These are phyloP conservation scores for Enteromius afrohamiltoni DNA, from an alignment of 2,797 vertebrate species.

Conservation along the genomic window DNA sequence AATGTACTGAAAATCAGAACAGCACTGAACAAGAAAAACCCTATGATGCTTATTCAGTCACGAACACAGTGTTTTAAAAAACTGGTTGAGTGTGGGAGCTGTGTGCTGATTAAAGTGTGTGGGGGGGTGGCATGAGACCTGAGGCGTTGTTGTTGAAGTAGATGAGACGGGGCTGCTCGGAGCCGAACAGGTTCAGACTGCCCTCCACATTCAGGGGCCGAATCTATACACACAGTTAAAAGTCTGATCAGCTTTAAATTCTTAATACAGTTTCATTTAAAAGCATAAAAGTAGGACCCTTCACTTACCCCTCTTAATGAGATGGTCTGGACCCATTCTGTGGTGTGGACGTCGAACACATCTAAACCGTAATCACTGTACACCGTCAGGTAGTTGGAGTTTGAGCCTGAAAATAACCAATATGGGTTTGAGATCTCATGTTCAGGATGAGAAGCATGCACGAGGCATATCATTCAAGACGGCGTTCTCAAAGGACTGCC, in stretches of 20 bases:
- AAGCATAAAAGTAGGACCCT: background rate
- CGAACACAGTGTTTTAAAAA: background rate
- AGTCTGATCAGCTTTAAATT: conserved; percentile 26
- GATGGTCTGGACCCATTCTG: conserved; percentile 96
- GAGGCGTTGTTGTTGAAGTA: conserved; percentile 90
- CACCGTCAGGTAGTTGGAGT: conserved; percentile 86
- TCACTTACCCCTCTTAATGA: conserved; percentile 85
- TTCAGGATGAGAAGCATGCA: background rate
- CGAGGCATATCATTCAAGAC: background rate
- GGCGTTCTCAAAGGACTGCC: background rate
- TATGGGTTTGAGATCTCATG: background rate
- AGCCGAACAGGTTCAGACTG: conserved; percentile 89
- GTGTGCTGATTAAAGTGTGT: background rate
- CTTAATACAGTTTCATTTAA: conserved; percentile 24
- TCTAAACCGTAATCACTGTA: conserved; percentile 95
- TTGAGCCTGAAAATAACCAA: conserved; percentile 81
- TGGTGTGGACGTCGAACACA: conserved; percentile 90
- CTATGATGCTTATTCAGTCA: background rate
- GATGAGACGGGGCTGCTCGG: conserved; percentile 88
- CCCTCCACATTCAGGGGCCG: conserved; percentile 90
- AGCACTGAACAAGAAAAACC: background rate
- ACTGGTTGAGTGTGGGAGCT: background rate
- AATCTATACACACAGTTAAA: conserved; percentile 77
- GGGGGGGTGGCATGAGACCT: conserved; percentile 63
- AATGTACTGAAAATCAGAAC: background rate